Conservation (phyloP, 2,797 vertebrate genomes). For the Eidolon dupreanum region DNA sequence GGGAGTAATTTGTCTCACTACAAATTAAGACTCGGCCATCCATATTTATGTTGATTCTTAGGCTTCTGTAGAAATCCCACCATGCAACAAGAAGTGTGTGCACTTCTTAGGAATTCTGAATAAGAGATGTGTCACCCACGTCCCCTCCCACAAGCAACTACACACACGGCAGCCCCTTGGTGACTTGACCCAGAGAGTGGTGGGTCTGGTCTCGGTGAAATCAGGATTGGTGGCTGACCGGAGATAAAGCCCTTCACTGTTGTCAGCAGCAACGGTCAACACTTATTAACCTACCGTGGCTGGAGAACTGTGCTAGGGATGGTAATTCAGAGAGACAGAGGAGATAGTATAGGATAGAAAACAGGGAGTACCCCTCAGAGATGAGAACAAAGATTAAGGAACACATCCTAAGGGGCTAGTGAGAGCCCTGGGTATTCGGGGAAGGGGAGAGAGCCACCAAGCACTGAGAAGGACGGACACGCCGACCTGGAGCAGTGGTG, state of each 20-base stretch:
- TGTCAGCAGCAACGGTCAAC: not conserved
- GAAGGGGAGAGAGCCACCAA: not conserved
- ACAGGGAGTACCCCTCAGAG: not conserved
- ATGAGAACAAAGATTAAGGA: not conserved
- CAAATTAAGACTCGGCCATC: not conserved
- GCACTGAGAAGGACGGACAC: not conserved
- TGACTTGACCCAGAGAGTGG: not conserved
- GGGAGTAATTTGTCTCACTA: not conserved
- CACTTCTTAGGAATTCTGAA: not conserved
- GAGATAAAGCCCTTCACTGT: not conserved
- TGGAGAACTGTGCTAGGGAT: not conserved
- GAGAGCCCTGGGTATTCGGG: not conserved
- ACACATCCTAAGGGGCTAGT: accelerated
- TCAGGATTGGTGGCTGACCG: not conserved
- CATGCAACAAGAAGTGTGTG: not conserved
- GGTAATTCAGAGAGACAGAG: not conserved
- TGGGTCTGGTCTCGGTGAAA: not conserved
- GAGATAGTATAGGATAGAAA: not conserved
- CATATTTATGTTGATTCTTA: not conserved
- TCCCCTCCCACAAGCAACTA: not conserved
- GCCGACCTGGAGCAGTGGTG: too few species aligned
- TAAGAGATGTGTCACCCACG: not conserved
- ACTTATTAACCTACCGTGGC: not conserved
- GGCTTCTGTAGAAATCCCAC: not conserved
- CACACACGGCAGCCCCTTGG: not conserved